A percentile compares a stretch with the other conserved stretches of the same genome.
phyloP scores from a whole-genome alignment of 1,140 invertebrate genomes.

The Forficula auricularia region DNA sequence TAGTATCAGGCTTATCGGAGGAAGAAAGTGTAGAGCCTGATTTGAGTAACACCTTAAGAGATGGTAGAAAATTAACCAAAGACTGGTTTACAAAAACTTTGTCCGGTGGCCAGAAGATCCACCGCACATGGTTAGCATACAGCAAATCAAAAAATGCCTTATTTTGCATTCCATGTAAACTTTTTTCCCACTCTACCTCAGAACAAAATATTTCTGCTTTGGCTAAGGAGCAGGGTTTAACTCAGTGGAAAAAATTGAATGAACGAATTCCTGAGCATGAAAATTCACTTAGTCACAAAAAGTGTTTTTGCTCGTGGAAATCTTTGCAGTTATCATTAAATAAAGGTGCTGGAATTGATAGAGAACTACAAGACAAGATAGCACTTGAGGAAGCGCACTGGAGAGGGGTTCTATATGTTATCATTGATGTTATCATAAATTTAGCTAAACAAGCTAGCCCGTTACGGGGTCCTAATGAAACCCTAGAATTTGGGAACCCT shows the following conservation, averaged over 20 bases:
- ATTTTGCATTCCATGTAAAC: conserved; percentile 3
- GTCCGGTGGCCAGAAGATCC: conserved; percentile 1
- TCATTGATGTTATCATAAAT: conserved; percentile 8
- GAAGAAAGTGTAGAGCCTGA: neutral
- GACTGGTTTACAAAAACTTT: conserved; percentile 4
- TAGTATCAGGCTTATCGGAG: conserved; percentile 4
- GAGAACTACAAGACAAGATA: conserved; percentile 7
- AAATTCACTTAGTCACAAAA: conserved; percentile 10
- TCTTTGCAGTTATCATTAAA: conserved; percentile 5
- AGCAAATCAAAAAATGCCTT: conserved; percentile 1
- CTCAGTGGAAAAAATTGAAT: conserved; percentile 9
- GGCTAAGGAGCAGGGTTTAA: conserved; percentile 5
- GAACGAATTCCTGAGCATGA: conserved; percentile 9
- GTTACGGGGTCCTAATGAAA: conserved; percentile 7
- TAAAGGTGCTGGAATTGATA: conserved; percentile 6
- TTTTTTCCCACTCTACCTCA: neutral
- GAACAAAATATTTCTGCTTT: conserved; percentile 7
- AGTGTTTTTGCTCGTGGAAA: conserved; percentile 9
- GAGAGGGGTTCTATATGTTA: conserved; percentile 6
- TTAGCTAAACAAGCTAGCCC: conserved; percentile 8
- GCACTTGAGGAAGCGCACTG: conserved; percentile 6
- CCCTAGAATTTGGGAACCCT: conserved; percentile 6
- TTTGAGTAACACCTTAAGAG: conserved; percentile 4
- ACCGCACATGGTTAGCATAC: neutral
- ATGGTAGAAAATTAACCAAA: conserved; percentile 7